Evolutionary conservation across 2,888 invertebrate species (phyloP), one percentile per base, ranked within the genome.

Genomic region (Chironomus tentans): DNA sequence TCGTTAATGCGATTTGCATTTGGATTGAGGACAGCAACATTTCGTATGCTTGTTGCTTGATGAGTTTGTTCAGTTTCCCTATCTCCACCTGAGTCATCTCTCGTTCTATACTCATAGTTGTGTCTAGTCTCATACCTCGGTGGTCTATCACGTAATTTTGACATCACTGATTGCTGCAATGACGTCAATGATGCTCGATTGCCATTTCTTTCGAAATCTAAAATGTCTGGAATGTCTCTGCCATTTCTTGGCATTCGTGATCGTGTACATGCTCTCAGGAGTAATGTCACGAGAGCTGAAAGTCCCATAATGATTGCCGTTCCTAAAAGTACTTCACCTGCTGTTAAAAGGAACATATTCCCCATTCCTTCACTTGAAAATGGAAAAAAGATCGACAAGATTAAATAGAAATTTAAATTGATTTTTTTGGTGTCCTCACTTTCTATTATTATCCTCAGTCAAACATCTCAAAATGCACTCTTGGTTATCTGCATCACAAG

Each of bases 281-380:
- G 77, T 13, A 80, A 78, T 78, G 79, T 79, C n/a, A 78, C 77
- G 18, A 80, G 68, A 18, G 80, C 80, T 0, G 79, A 78, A 46
- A 80, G 78, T 47, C 80, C 80, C 79, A 80, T 79, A 15, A 80
- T 77, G 22, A 80, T 76, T 7, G 80, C 80, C 24, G 79, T 79
- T 12, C 79, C 78, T 24, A 80, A 77, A 18, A 80, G 79, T 48
- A 80, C 79, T 74, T 80, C 79, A 70, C 80, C 79, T 13, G 80
- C 80, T 6, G 79, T 79, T 7, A 79, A 13, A 2, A 76, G 70
- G 69, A 78, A 79, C 7, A 79, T 72, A 24, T 65, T 65, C 13
- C 65, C 21, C 1, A 65, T 10, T 65, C 21, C 21, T 24, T 22
- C 56, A 56, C 56, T 56, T 15, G n/a, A 56, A 28, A 28, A 28